Conservation (phyloP, 2,113 vertebrate genomes). For the Tenebrosternarchus preto region DNA sequence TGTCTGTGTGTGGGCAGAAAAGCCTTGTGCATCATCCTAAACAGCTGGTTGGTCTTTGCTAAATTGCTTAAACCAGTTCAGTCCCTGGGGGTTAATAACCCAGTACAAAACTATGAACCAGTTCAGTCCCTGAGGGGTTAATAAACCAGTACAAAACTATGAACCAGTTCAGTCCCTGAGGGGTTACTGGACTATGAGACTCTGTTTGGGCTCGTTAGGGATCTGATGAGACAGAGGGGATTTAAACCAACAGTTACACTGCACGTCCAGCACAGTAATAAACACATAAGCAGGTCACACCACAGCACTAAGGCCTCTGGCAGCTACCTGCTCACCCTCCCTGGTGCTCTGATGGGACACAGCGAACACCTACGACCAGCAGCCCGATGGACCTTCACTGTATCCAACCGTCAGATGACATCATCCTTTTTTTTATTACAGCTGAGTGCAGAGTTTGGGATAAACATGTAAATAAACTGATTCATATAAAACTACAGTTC, state of each 20-base stretch:
- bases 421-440: too few relatives aligned
- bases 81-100: constrained; percentile 52
- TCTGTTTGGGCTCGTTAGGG: constrained; percentile 53
- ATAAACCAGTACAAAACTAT: too few relatives aligned
- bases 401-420: too few relatives aligned
- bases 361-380: too few relatives aligned
- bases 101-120: too few relatives aligned
- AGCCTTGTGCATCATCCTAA: neutral
- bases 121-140: constrained; percentile 47
- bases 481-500: neutral
- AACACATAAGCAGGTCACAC: constrained; percentile 36
- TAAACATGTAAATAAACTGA: neutral
- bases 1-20: constrained; percentile 31
- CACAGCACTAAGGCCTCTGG: constrained; percentile 17
- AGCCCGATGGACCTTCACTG: too few relatives aligned
- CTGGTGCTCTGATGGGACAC: too few relatives aligned
- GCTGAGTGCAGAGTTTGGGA: too few relatives aligned
- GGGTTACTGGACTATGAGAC: constrained; percentile 53
- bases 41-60: constrained; percentile 10
- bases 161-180: constrained; percentile 39
- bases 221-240: constrained; percentile 58
- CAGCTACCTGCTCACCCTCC: neutral
- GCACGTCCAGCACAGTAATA: constrained; percentile 54
- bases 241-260: constrained; percentile 59
- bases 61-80: constrained; percentile 34